These are phyloP conservation scores for Donacobius atricapilla DNA, from an alignment of 2,113 vertebrate species.

Conservation along the genomic window DNA sequence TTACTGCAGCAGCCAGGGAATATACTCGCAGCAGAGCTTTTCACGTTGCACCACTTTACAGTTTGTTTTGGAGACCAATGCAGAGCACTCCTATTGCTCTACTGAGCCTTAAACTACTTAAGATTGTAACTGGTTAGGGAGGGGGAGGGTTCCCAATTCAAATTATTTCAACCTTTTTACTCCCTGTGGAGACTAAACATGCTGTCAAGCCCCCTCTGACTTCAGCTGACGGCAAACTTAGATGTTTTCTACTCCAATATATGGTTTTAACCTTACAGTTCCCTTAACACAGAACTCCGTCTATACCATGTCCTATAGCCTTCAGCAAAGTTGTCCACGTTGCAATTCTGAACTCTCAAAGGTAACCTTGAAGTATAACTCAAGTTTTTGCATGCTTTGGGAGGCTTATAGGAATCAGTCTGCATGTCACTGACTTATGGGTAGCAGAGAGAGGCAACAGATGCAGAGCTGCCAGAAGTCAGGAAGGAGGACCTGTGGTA, in stretches of 20 bases:
- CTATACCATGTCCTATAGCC: not conserved
- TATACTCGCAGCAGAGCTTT: not conserved
- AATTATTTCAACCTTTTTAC: conserved; percentile 38
- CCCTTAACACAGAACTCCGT: not conserved
- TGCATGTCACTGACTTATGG: not conserved
- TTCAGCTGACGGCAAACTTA: not conserved
- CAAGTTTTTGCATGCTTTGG: not conserved
- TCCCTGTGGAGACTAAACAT: not conserved
- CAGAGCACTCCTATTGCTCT: conserved; percentile 17
- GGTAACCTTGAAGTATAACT: conserved; percentile 11
- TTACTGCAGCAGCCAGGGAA: not conserved
- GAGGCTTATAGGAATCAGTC: not conserved
- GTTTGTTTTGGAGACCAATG: conserved; percentile 25
- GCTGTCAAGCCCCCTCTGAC: not conserved
- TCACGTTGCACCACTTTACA: not conserved
- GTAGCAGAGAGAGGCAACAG: not conserved
- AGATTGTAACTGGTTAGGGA: not conserved
- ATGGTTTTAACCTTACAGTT: not conserved
- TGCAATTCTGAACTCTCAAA: not conserved
- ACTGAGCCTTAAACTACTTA: conserved; percentile 25
- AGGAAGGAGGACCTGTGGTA: not conserved
- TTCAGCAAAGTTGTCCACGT: conserved; percentile 10
- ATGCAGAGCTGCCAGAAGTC: not conserved
- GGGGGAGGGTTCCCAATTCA: conserved; percentile 4
- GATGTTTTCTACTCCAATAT: not conserved